Evolutionary conservation across 2,888 invertebrate species (phyloP).

Genomic region (Pterobdella sp.): DNA sequence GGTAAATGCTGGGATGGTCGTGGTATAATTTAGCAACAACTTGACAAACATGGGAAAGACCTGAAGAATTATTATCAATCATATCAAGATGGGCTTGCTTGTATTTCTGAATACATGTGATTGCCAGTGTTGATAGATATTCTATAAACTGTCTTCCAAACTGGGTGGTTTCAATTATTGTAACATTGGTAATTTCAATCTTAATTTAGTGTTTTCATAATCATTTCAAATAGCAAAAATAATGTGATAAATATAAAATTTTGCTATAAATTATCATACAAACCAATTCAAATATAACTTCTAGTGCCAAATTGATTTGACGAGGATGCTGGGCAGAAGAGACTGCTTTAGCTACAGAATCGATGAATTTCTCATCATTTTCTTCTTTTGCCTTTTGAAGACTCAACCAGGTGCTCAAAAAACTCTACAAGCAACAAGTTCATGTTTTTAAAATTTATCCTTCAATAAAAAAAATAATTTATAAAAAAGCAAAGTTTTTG

Average conservation of each 20-base stretch:
- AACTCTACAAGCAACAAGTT: constrained; percentile 22
- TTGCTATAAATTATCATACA: background rate
- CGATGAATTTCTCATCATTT: constrained; percentile 34
- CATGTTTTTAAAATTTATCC: background rate
- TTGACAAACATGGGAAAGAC: constrained; percentile 34
- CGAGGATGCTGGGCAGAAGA: constrained; percentile 29
- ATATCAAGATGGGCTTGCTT: constrained; percentile 32
- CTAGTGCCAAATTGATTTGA: constrained; percentile 33
- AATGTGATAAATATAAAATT: background rate
- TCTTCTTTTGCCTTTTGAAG: constrained; percentile 29
- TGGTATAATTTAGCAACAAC: constrained; percentile 34
- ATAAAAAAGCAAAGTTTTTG: background rate
- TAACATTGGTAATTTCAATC: background rate
- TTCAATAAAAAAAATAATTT: background rate
- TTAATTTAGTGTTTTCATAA: background rate
- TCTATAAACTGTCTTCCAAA: constrained; percentile 36
- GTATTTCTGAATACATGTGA: constrained; percentile 35
- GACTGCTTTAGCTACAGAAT: constrained; percentile 34
- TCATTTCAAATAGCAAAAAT: background rate
- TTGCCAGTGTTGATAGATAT: constrained; percentile 35
- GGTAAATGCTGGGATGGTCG: constrained; percentile 34
- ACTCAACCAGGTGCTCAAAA: constrained; percentile 35
- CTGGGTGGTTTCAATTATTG: constrained; percentile 28
- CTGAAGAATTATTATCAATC: constrained; percentile 24
- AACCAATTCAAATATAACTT: constrained; percentile 34